phyloP scores from a whole-genome alignment of 1,140 invertebrate genomes.

The Cotesia typhae region DNA sequence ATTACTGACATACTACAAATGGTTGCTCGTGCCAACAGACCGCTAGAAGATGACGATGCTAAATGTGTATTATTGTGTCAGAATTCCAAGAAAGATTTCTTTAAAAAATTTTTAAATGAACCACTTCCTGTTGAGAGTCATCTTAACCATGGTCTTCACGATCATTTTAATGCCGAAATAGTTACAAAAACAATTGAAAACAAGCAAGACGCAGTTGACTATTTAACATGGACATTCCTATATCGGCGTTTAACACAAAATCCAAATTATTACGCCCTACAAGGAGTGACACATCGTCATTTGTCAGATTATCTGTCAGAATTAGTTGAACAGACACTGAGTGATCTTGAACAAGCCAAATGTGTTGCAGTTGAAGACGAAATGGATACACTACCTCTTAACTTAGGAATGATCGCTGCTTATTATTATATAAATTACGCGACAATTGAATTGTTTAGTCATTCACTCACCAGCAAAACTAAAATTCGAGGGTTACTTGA shows the following conservation, averaged over 20 bases:
- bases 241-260: conserved; percentile 98
- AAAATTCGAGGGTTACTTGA: conserved; percentile 97
- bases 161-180: conserved; percentile 99
- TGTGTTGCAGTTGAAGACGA: conserved; percentile 99
- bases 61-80: conserved; percentile 98
- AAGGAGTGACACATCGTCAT: conserved; percentile 95
- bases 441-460: conserved; percentile 97
- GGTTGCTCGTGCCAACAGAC: conserved; percentile 92
- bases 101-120: conserved; percentile 98
- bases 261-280: conserved; percentile 99
- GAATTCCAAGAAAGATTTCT: conserved; percentile 97
- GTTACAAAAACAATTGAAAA: conserved; percentile 99
- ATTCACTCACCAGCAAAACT: conserved; percentile 96
- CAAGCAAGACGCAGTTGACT: conserved; percentile 99
- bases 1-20: conserved; percentile 98
- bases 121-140: conserved; percentile 98
- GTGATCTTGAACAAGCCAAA: conserved; percentile 96
- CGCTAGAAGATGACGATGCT: conserved; percentile 90
- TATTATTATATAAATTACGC: conserved; percentile 99
- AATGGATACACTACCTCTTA: conserved; percentile 94
- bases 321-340: conserved; percentile 94
- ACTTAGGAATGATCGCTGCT: conserved; percentile 99
- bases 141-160: conserved; percentile 95
- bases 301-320: conserved; percentile 98
- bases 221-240: conserved; percentile 99